Evolutionary conservation across 2,888 invertebrate genomes (phyloP), one percentile per base, ranked within the genome.

Genomic region (Unio pictorum): DNA sequence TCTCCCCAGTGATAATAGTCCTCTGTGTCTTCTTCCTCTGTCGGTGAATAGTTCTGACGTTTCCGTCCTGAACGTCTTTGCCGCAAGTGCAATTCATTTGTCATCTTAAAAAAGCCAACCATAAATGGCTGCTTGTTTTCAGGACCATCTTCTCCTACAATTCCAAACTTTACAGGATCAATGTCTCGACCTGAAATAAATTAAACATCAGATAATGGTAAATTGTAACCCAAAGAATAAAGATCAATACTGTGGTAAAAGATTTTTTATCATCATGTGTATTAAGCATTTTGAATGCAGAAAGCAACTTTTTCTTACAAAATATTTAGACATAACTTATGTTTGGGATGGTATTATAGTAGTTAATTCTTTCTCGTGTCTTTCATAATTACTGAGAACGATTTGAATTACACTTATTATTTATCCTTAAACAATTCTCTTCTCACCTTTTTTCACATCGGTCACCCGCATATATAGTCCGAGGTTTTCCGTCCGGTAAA

Each of bases 91-190:
- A 87, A 74, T 61, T 85, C 82, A 54, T 79, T 83, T 15, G 84
- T 74, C 62, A 85, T 83, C 75, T 87, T 86, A 81, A 91, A 90
- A 90, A 96, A 98, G 0, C 95, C 96, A 17, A 97, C 96, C 93
- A 98, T 93, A 89, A 98, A 98, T 0, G 97, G 96, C 87, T 96
- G 96, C 82, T 94, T 94, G 77, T 95, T 95, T 84, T 95, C 85
- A 74, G 93, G 92, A 1, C 94, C 94, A 76, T 93, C 93, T 7
- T 93, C 92, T 79, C 95, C 95, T 26, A 95, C 93, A 56, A 97
- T 90, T 0, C 97, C 97, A 68, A 96, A 93, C 81, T 95, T 95
- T 87, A 95, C 95, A 1, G 96, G 94, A 84, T 94, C 93, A 18
- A 96, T 92, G 89, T 96, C 95, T 74, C 94, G 94, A 73, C 94